Percentiles rank a stretch among this genome's conserved stretches.
phyloP scores from a whole-genome alignment of 2,888 invertebrate genomes.

The Spilarctia lutea region DNA sequence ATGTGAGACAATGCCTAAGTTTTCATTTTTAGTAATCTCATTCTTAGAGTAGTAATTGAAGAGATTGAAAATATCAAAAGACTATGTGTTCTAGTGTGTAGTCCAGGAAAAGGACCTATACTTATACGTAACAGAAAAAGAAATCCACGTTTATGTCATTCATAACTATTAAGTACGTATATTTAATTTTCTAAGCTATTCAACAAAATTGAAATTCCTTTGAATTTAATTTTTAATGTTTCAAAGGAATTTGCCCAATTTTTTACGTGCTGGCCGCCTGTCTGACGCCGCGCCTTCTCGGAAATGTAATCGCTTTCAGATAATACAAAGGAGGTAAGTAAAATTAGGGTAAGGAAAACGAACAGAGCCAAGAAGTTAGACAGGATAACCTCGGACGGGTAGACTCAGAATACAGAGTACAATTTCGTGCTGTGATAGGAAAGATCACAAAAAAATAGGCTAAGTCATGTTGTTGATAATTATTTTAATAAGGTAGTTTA shows the following conservation, averaged over 20 bases:
- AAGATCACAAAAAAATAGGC: too few species aligned
- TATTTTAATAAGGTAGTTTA: too few species aligned
- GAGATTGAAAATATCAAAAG: not conserved
- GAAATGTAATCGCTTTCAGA: not conserved
- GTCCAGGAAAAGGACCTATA: not conserved
- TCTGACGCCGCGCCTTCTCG: not conserved
- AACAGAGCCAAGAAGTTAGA: not conserved
- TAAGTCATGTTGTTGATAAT: too few species aligned
- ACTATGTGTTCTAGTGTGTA: not conserved
- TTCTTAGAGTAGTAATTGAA: not conserved
- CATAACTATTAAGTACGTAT: not conserved
- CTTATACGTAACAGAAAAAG: not conserved
- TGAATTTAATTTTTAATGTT: not conserved
- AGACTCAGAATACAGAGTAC: not conserved
- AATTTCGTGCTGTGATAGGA: too few species aligned
- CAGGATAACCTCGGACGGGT: not conserved
- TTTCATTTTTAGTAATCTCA: not conserved
- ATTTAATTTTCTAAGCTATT: not conserved
- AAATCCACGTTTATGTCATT: not conserved
- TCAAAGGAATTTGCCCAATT: not conserved
- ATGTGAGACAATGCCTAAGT: not conserved
- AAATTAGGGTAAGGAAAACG: not conserved
- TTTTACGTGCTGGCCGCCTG: not conserved
- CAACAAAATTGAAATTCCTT: not conserved
- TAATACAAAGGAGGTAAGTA: not conserved